phyloP scores from a whole-genome alignment of 2,888 invertebrate species.

The Gari tellinella region DNA sequence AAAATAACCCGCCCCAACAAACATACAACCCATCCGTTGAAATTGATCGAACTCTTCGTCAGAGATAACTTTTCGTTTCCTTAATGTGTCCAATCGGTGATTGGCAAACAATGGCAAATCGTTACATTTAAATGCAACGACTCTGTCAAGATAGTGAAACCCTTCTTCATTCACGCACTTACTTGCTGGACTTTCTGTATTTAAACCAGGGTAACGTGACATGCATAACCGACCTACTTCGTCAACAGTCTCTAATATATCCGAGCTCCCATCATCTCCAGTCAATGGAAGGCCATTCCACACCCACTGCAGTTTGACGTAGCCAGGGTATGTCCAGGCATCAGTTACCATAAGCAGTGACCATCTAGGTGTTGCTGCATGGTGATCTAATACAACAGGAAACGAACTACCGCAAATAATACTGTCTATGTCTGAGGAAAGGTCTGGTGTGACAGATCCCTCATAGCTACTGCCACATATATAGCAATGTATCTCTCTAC shows the following conservation, averaged over 20 bases:
- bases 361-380: background rate
- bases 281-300: background rate
- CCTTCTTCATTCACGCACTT: background rate
- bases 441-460: slow-evolving; percentile 9
- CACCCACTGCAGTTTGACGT: slow-evolving; percentile 7
- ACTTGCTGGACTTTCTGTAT: background rate
- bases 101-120: slow-evolving; percentile 1
- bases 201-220: too few species aligned
- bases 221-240: too few species aligned
- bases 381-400: background rate
- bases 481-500: background rate
- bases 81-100: background rate
- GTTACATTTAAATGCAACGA: background rate
- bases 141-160: background rate
- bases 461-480: slow-evolving; percentile 6
- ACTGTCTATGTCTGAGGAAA: background rate
- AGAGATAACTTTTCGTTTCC: too few species aligned
- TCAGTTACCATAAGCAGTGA: slow-evolving; percentile 4
- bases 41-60: background rate
- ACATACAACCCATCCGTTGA: background rate
- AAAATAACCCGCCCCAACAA: slow-evolving; percentile 5
- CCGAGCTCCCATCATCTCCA: too few species aligned
- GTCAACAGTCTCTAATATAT: too few species aligned
- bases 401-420: background rate
- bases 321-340: slow-evolving; percentile 10